These are phyloP conservation scores for Muricea muricata DNA, from an alignment of 92 coral and sea anemone species.

Conservation along the genomic window DNA sequence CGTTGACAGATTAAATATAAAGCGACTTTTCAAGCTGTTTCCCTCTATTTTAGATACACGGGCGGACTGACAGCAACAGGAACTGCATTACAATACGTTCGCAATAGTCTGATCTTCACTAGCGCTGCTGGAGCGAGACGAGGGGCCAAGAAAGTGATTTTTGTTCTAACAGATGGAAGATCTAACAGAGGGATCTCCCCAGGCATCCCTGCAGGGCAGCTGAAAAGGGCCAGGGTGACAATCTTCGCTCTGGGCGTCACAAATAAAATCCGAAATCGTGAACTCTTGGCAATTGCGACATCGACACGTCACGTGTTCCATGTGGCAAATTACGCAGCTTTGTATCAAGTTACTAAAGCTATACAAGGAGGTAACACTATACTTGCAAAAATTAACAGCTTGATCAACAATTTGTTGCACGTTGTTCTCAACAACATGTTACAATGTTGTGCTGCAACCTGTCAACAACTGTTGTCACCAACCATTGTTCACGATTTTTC, in stretches of 20 bases:
- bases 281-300: background rate
- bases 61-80: conserved; percentile 40
- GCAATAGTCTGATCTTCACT: conserved; percentile 17
- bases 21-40: no score
- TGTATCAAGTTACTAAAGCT: background rate
- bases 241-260: conserved; percentile 27
- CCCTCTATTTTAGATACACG: conserved; percentile 10
- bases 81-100: conserved; percentile 16
- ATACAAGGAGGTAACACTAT: conserved; percentile 6
- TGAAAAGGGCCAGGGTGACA: background rate
- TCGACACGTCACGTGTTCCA: background rate
- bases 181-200: conserved; percentile 32
- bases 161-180: conserved; percentile 36
- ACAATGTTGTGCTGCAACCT: no score
- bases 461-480: no score
- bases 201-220: background rate
- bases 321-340: background rate
- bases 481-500: no score
- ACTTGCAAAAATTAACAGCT: background rate
- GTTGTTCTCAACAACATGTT: no score
- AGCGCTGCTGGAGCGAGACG: conserved; percentile 19
- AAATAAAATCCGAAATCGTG: background rate
- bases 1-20: no score
- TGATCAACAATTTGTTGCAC: background rate
- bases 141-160: conserved; percentile 5